These are phyloP conservation scores for rat (Rattus norvegicus) DNA, from an alignment of 2,113 vertebrate species.

Conservation along the genomic window DNA sequence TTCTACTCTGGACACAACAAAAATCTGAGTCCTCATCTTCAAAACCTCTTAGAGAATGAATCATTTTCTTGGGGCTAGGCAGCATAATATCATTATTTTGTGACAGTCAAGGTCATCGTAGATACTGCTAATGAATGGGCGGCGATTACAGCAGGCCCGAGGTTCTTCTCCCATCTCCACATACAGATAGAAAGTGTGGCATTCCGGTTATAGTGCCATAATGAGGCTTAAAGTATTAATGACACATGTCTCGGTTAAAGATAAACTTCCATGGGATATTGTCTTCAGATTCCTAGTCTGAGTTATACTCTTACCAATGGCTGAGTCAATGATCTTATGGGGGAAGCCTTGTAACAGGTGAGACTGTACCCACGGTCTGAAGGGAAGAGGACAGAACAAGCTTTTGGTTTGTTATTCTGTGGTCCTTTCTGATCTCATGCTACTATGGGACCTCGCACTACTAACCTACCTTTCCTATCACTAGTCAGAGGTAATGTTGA, in stretches of 20 bases:
- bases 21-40: neutral
- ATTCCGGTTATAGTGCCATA: constrained; percentile 58
- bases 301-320: constrained; percentile 53
- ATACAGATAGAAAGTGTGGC: constrained; percentile 49
- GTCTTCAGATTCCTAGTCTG: constrained; percentile 55
- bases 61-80: neutral
- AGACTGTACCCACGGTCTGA: neutral
- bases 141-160: constrained; percentile 43
- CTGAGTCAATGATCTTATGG: neutral
- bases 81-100: constrained; percentile 32
- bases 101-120: neutral
- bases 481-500: neutral
- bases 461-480: neutral
- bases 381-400: neutral
- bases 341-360: neutral
- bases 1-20: neutral
- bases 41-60: neutral
- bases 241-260: constrained; percentile 64
- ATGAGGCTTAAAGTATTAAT: constrained; percentile 78
- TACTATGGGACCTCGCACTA: neutral
- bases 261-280: constrained; percentile 61
- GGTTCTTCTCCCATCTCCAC: constrained; percentile 51
- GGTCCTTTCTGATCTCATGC: neutral
- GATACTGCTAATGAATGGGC: constrained; percentile 36
- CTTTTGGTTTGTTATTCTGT: neutral